Conservation (phyloP, 2,888 invertebrate species). For the Cryptocephalus moraei region DNA sequence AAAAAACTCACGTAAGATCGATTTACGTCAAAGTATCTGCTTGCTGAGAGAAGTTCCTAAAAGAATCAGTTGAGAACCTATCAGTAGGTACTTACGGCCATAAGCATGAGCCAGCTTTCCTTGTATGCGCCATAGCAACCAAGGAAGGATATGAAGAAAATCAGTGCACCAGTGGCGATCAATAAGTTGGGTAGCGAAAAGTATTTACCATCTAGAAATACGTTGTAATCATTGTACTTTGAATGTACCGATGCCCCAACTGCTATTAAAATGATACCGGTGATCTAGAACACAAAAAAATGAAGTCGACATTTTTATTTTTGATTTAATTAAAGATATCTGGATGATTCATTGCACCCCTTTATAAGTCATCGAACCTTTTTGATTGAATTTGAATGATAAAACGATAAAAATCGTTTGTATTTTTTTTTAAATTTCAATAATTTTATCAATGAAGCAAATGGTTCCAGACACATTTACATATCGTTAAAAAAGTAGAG, state of each 20-base stretch:
- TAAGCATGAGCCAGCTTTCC: conserved; percentile 90
- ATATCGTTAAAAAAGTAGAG: no score
- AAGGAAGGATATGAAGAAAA: conserved; percentile 87
- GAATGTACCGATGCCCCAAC: conserved; percentile 70
- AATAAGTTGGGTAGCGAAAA: conserved; percentile 78
- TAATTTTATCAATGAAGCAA: no score
- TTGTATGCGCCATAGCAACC: conserved; percentile 93
- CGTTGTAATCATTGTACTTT: conserved; percentile 63
- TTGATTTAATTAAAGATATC: neutral
- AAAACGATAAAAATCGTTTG: no score
- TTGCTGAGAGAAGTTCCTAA: no score
- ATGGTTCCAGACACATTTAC: no score
- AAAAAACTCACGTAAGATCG: conserved; percentile 15
- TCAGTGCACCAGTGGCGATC: conserved; percentile 79
- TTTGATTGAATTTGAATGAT: no score
- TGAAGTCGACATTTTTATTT: neutral
- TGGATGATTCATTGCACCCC: neutral
- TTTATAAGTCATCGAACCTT: neutral
- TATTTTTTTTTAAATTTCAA: no score
- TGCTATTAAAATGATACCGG: conserved; percentile 73
- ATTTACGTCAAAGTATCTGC: no score
- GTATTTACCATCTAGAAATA: conserved; percentile 70
- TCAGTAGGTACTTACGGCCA: conserved; percentile 55
- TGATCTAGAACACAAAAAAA: conserved; percentile 54
- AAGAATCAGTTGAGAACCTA: conserved; percentile 2